Percentiles rank a stretch among this genome's conserved stretches.
Evolutionary conservation across 2,797 vertebrate genomes (phyloP).

Genomic region (Oryzias sinensis): DNA sequence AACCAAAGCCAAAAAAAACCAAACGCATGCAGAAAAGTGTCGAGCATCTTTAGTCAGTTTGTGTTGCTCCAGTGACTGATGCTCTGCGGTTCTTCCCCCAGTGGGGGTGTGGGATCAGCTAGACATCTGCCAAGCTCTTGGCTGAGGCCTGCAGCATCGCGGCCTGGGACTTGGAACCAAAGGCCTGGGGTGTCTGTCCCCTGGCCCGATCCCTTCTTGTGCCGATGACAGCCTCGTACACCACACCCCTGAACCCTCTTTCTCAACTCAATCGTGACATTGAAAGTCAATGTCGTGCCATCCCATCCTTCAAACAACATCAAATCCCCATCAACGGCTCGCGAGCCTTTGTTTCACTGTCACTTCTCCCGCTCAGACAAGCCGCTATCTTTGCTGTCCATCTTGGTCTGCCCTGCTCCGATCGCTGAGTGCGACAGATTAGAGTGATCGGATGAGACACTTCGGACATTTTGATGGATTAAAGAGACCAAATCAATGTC

Average conservation of each 20-base stretch:
- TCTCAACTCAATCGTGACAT: conserved; percentile 40
- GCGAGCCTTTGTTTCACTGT: conserved; percentile 51
- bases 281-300: conserved; percentile 31
- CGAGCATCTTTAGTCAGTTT: conserved; percentile 80
- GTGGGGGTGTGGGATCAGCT: conserved; percentile 75
- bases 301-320: conserved; percentile 40
- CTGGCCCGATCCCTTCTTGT: conserved; percentile 32
- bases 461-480: conserved; percentile 59
- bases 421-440: conserved; percentile 57
- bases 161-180: conserved; percentile 61
- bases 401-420: conserved; percentile 54
- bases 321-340: conserved; percentile 51
- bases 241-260: conserved; percentile 39
- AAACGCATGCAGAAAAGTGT: conserved; percentile 81
- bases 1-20: conserved; percentile 67
- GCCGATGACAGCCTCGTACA: conserved; percentile 43
- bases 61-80: conserved; percentile 74
- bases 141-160: conserved; percentile 49
- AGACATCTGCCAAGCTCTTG: conserved; percentile 74
- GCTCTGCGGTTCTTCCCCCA: conserved; percentile 61
- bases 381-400: conserved; percentile 52
- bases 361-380: conserved; percentile 51
- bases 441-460: conserved; percentile 50
- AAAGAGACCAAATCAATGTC: conserved; percentile 59
- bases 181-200: conserved; percentile 57